Base-by-base conservation (phyloP, 2,888 invertebrate genomes). In the Scaptomyza caliginosa region DNA sequence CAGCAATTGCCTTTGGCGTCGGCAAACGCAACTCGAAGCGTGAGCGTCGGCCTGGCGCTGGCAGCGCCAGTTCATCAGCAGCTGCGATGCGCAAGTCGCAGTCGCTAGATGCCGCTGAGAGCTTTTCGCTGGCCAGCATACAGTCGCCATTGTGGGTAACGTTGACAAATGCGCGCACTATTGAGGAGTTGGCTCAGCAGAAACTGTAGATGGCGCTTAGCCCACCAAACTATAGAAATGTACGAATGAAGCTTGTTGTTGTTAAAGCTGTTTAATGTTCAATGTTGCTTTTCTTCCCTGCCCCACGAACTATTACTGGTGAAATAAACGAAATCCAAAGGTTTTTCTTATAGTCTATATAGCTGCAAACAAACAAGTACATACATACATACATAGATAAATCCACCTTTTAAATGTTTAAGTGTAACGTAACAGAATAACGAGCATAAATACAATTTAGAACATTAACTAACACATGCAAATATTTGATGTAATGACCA, bases 71-170 rank as follows among this genome's bases (percentile, higher is more conserved):
- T 16, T 49, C 43, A 60, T 24, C 54, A 10, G 23, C 69, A 4
- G 39, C 59, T 0, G 63, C 59, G 17, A 89, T 86, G 78, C 85
- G 84, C 16, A 90, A 88, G 48, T 89, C 89, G 3, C 82, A 82
- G 26, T 89, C 89, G 0, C 50, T 90, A 32, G 90, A 89, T 51
- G 78, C 88, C 7, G 77, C 67, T 46, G 88, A 89, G 19, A 70
- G 79, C 24, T 90, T 75, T 50, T 86, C 90, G 8, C 55, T 90
- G 64, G 90, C 92, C 32, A 92, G 93, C 58, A 94, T 93, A 91
- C 95, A 95, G 86, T 95, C 96, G 69, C 96, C 96, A 48, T 93
- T 96, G 74, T 96, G 96, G 96, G 95, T 95, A 50, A 95, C 96
- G 51, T 93, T 96, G 80, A 96, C 96, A 55, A 94, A 94, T 88